Percentiles rank a stretch among this genome's conserved stretches.
phyloP scores from a whole-genome alignment of 2,888 invertebrate genomes.

The Cephus rjabovi region DNA sequence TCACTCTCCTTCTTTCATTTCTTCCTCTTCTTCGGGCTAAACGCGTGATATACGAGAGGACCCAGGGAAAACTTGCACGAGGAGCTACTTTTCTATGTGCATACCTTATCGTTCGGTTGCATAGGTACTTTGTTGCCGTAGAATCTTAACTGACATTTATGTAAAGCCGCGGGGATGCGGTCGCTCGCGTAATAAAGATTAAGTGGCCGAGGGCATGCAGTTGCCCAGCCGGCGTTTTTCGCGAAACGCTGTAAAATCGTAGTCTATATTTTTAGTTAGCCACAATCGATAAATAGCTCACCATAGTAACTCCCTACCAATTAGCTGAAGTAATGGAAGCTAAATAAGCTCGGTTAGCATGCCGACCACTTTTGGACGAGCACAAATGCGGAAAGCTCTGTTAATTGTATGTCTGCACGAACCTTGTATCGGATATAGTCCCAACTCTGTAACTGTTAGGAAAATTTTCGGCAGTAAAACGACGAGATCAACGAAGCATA shows the following conservation, averaged over 20 bases:
- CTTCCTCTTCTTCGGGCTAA: constrained; percentile 12
- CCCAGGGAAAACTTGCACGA: constrained; percentile 28
- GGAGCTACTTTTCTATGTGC: constrained; percentile 34
- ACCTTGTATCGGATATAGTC: not conserved
- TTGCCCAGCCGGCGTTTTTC: not conserved
- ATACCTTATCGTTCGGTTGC: constrained; percentile 32
- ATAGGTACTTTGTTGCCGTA: constrained; percentile 21
- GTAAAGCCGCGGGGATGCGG: constrained; percentile 28
- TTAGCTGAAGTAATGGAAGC: not conserved
- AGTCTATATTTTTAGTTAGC: not conserved
- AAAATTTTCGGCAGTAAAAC: not conserved
- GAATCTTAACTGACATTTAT: constrained; percentile 41
- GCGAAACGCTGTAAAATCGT: not conserved
- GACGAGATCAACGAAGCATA: not conserved
- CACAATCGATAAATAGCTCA: not conserved
- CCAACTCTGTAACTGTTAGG: not conserved
- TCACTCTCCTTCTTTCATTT: not conserved
- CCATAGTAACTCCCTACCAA: not conserved
- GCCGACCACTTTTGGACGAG: not conserved
- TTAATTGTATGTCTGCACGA: not conserved
- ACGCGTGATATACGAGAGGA: constrained; percentile 28
- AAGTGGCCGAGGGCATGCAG: constrained; percentile 13
- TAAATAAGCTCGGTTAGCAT: not conserved
- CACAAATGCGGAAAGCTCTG: not conserved
- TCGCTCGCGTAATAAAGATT: constrained; percentile 38